Evolutionary conservation across 1,140 invertebrate species (phyloP).

Genomic region (Physella acuta): DNA sequence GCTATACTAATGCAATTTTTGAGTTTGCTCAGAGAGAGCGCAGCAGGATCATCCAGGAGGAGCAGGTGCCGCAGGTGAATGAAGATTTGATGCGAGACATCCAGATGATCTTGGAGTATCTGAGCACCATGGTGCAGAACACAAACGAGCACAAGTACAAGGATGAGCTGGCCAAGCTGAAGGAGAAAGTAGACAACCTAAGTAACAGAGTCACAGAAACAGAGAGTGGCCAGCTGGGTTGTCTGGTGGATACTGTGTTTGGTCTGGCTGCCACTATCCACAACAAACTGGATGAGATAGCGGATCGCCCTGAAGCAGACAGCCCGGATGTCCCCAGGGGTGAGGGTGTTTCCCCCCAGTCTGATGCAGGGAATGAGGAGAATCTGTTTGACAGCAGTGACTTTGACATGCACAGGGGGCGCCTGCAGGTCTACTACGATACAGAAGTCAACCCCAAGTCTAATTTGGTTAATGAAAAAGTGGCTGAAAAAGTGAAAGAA

Average conservation of each 20-base stretch:
- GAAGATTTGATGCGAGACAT: constrained; percentile 23
- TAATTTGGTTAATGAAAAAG: constrained; percentile 11
- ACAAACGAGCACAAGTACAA: not conserved
- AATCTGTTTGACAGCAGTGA: not conserved
- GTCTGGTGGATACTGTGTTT: constrained; percentile 21
- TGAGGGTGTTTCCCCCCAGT: too few species aligned
- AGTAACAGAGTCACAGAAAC: constrained; percentile 10
- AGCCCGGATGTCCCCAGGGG: not conserved
- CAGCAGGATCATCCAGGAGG: constrained; percentile 3
- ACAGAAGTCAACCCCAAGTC: not conserved
- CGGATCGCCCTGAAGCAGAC: constrained; percentile 13
- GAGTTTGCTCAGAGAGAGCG: constrained; percentile 20
- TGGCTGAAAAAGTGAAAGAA: constrained; percentile 11
- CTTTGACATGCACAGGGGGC: not conserved
- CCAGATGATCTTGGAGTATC: constrained; percentile 17
- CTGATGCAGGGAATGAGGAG: not conserved
- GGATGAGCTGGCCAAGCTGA: constrained; percentile 10
- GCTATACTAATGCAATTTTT: constrained; percentile 24
- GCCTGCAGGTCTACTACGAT: constrained; percentile 4
- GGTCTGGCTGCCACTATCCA: constrained; percentile 18
- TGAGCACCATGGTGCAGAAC: constrained; percentile 13
- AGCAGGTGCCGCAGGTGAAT: constrained; percentile 20
- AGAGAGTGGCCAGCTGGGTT: constrained; percentile 8
- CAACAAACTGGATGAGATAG: constrained; percentile 24
- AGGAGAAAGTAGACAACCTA: constrained; percentile 16